These are phyloP conservation scores for Cistogaster globosa DNA, from an alignment of 2,888 invertebrate species.

Conservation along the genomic window DNA sequence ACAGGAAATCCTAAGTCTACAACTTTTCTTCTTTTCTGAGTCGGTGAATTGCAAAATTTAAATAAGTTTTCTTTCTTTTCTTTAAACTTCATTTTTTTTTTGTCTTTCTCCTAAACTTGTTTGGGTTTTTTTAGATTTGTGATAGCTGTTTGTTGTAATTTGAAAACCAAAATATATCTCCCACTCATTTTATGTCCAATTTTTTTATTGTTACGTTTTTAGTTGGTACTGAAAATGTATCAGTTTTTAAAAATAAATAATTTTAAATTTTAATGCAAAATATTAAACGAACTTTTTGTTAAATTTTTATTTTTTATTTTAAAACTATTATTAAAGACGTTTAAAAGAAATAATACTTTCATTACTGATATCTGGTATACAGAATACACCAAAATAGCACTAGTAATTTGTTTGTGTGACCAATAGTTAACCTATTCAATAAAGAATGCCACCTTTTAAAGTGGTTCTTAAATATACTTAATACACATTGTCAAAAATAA, in stretches of 20 bases:
- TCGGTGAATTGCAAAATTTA: conserved; percentile 56
- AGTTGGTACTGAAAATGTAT: too few species aligned
- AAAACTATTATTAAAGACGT: not conserved
- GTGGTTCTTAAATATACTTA: too few species aligned
- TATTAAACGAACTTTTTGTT: not conserved
- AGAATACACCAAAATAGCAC: too few species aligned
- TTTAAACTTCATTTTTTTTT: not conserved
- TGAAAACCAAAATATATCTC: conserved; percentile 33
- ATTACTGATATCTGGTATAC: too few species aligned
- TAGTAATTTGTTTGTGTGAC: too few species aligned
- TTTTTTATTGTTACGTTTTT: conserved; percentile 3
- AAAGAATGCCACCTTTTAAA: too few species aligned
- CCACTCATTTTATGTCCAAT: conserved; percentile 69
- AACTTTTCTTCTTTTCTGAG: conserved; percentile 34
- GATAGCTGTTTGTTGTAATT: conserved; percentile 8
- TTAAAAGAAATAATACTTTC: too few species aligned
- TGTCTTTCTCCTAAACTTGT: not conserved
- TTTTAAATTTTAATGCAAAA: too few species aligned
- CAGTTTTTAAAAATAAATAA: too few species aligned
- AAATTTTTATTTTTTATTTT: not conserved
- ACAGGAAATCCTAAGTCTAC: conserved; percentile 56
- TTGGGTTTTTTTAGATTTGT: conserved; percentile 1
- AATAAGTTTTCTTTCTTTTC: conserved; percentile 32
- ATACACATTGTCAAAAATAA: too few species aligned
- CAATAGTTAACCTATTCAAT: too few species aligned